Base-by-base conservation (phyloP, 1,140 invertebrate species). In the Alviniconcha marisindica region DNA sequence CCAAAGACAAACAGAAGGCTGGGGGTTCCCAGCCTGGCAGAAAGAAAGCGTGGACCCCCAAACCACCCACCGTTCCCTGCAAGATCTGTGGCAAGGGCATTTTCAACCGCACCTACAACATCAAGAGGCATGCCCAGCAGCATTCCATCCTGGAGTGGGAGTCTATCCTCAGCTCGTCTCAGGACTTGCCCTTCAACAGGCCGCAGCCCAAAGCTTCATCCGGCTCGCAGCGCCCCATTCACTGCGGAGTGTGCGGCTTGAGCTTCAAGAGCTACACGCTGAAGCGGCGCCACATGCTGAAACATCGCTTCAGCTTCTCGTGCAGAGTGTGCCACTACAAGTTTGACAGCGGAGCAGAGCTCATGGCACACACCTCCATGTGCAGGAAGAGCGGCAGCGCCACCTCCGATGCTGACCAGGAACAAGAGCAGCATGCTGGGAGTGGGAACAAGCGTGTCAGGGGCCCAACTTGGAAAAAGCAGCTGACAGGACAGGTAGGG, bases 121-220 rank as follows among this genome's bases (percentile, higher is more conserved):
- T 80, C 78, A 80, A 80, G 60, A 18, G 78, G n/a, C 78, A 80
- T 31, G 78, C 78, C 56, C 60, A 24, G 21, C 78, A 80, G 78
- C 78, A 80, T 38, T 80, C 78, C 38, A 80, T 80, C 40, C 21
- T 80, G 31, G 78, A 80, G 60, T 80, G 78, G 78, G 78, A 80
- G n/a, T 28, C 78, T 3, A 69, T 80, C 31, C 78, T 80, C 18
- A n/a, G 7, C 15, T 15, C n/a, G 5, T 18, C 63, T 10, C 28
- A 10, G 15, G 7, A 66, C 21, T 60, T 24, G 4, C 4, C 56
- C 56, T 60, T n/a, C 10, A n/a, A n/a, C 56, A 44, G 4, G 15
- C 31, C 71, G 2, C 21, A 42, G 38, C 28, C 31, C 38, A 74
- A 10, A 24, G 1, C 71, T 40, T 42, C 38, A 28, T 12, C 33